Conservation (phyloP, 2,113 vertebrate genomes). For the Macaca fascicularis region T2T-MFA8v1.1 NC_088378.1:56192001-56192500, state of each 20-base stretch:
- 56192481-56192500: neutral
- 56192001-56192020: neutral
- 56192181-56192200: neutral
- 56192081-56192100: neutral
- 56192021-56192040: neutral
- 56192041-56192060: neutral
- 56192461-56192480: neutral
- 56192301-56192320: neutral
- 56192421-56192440: conserved; percentile 5
- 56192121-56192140: conserved; percentile 24
- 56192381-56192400: neutral
- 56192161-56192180: neutral
- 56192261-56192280: neutral
- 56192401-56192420: neutral
- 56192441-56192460: conserved; percentile 4
- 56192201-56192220: neutral
- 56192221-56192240: neutral
- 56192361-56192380: neutral
- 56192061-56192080: neutral
- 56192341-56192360: neutral
- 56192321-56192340: neutral
- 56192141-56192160: neutral
- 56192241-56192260: neutral
- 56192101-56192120: neutral
- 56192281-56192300: neutral